phyloP scores from a whole-genome alignment of 2,113 vertebrate genomes.

The Zapus hudsonius region DNA sequence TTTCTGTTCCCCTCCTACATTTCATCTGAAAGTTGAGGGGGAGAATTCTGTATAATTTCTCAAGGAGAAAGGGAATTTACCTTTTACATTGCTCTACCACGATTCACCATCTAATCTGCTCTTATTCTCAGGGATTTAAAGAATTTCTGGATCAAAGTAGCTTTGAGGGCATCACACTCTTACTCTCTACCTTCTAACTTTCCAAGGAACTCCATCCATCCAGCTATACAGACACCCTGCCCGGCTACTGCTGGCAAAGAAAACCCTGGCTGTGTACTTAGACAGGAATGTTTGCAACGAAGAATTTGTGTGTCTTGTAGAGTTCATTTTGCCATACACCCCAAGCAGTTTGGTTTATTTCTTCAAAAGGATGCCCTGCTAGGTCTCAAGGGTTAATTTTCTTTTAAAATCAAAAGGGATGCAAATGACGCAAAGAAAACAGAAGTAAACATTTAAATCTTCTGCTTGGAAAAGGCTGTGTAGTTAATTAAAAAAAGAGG shows the following conservation, averaged over 20 bases:
- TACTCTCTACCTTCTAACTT: background rate
- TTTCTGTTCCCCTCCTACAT: constrained; percentile 62
- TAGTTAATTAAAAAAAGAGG: constrained; percentile 80
- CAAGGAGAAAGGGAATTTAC: constrained; percentile 58
- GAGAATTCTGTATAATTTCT: constrained; percentile 62
- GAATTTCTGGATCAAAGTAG: constrained; percentile 8
- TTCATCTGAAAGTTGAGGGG: constrained; percentile 68
- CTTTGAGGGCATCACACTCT: background rate
- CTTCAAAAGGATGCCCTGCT: background rate
- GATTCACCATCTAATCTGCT: constrained; percentile 45
- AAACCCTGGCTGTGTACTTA: background rate
- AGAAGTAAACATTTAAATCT: constrained; percentile 80
- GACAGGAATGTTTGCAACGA: background rate
- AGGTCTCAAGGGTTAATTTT: constrained; percentile 71
- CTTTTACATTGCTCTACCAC: constrained; percentile 55
- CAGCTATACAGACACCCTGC: background rate
- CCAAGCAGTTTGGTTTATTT: background rate
- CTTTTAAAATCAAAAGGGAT: constrained; percentile 68
- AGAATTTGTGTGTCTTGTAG: background rate
- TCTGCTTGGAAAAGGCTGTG: constrained; percentile 75
- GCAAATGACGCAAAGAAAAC: constrained; percentile 78
- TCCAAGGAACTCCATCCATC: background rate
- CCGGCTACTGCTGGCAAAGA: background rate
- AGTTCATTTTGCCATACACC: no score
- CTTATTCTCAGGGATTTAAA: constrained; percentile 54